phyloP scores from a whole-genome alignment of 2,888 invertebrate species.

The Gerris lacustris region DNA sequence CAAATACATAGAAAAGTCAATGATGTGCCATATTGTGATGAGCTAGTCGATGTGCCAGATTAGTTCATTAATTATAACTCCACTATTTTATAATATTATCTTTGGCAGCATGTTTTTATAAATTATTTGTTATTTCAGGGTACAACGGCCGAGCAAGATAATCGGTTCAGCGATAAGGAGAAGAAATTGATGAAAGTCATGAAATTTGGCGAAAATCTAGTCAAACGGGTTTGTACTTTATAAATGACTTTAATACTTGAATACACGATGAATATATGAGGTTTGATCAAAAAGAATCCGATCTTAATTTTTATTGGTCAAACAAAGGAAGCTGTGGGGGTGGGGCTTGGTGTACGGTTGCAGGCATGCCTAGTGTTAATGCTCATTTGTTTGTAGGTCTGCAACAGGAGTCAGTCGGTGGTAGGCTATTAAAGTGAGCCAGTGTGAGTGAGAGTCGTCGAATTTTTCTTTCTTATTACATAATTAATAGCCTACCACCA shows the following conservation, averaged over 20 bases:
- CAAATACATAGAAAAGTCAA: no score
- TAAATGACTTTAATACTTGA: neutral
- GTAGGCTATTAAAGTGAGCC: no score
- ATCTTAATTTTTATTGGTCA: neutral
- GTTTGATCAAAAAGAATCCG: neutral
- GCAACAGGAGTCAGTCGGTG: no score
- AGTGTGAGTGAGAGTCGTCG: no score
- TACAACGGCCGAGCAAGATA: conserved; percentile 96
- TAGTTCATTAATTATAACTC: neutral
- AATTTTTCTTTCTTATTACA: no score
- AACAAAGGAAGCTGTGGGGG: neutral
- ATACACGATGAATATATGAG: no score
- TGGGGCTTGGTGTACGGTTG: no score
- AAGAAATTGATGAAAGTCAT: conserved; percentile 97
- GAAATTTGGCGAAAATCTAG: conserved; percentile 86
- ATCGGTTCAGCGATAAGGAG: conserved; percentile 98
- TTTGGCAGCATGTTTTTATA: neutral
- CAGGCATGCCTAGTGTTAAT: neutral
- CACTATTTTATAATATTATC: neutral
- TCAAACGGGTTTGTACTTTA: conserved; percentile 59
- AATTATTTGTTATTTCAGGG: conserved; percentile 51
- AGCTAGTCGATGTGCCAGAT: no score
- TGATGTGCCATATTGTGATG: no score
- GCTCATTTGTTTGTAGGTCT: no score
- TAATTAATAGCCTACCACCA: no score